Base-by-base conservation (phyloP, 2,888 invertebrate genomes). In the Eurytoma californica region DNA sequence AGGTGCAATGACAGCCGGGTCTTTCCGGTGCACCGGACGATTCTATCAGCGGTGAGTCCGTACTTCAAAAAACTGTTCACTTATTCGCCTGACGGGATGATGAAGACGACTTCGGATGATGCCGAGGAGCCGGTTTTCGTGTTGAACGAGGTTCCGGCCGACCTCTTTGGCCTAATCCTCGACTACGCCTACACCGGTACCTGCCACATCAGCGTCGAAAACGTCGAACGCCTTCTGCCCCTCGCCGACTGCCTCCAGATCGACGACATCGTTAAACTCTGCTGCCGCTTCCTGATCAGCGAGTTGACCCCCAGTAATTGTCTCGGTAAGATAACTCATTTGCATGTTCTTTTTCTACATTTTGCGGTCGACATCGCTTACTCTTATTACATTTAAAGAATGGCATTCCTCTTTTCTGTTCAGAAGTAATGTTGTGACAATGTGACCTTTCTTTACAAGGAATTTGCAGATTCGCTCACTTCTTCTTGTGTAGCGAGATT, bases 161-260 rank as follows among this genome's bases (percentile, higher is more conserved):
- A 91, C 80, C 92, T 92, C 85, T 93, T 96, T 91, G 91, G 91
- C 75, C 90, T 93, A 58, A 93, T 96, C 79, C 92, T 96, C 74
- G 95, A 95, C 86, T 96, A 94, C 87, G 94, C 94, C 0, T 96
- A 96, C 86, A 94, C 95, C 3, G 94, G 95, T 58, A 90, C 91
- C 20, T 95, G 95, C 86, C 88, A 89, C 74, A 92, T 96, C 57
- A 93, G 92, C 4, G 91, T 92, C 57, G 92, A 93, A 47, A 95
- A 94, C 87, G 95, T 95, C 5, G 94, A 95, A 88, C 91, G 92
- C 82, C 91, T 96, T 57, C 89, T 95, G 68, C 93, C 94, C 0
- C 93, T 93, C 80, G 95, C 95, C 3, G 95, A 96, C 87, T 93
- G 94, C 84, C 94, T 95, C 85, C 94, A 94, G 86, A 93, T 96